A percentile compares a stretch with the other conserved stretches of the same genome.
These are phyloP conservation scores for Silvanus unidentatus DNA, from an alignment of 2,888 invertebrate species.

Conservation along the genomic window DNA sequence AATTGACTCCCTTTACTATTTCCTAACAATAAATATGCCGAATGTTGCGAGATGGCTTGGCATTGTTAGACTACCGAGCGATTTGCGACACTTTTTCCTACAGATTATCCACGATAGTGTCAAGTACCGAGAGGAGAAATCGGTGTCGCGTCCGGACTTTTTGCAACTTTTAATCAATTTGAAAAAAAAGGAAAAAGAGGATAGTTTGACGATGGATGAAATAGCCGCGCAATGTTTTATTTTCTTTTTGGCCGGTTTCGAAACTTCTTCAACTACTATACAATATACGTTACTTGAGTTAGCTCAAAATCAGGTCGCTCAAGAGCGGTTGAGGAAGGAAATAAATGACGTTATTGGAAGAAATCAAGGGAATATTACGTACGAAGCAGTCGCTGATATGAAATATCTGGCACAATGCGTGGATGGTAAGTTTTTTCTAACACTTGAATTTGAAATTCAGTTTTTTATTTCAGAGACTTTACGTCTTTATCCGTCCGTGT, in stretches of 20 bases:
- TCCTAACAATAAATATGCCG: background rate
- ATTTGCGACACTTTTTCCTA: background rate
- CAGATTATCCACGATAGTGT: background rate
- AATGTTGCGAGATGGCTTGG: background rate
- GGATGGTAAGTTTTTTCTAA: slow-evolving; percentile 17
- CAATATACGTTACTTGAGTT: slow-evolving; percentile 47
- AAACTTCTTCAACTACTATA: slow-evolving; percentile 54
- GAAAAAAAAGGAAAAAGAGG: background rate
- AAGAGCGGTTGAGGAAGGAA: slow-evolving; percentile 45
- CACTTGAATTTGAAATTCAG: background rate
- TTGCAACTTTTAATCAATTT: background rate
- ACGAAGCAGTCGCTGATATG: slow-evolving; percentile 48
- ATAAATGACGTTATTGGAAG: slow-evolving; percentile 39
- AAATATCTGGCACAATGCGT: slow-evolving; percentile 48
- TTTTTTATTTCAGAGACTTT: slow-evolving; percentile 34
- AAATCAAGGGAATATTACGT: slow-evolving; percentile 43
- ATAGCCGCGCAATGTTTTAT: slow-evolving; percentile 25
- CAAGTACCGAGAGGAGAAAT: background rate
- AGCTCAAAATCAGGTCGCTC: slow-evolving; percentile 44
- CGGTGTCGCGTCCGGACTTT: background rate
- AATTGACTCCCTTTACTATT: background rate
- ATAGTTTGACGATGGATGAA: background rate
- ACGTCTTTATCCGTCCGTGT: slow-evolving; percentile 36
- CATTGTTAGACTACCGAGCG: background rate
- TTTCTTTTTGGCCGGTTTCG: slow-evolving; percentile 57